Evolutionary conservation across 2,888 invertebrate genomes (phyloP).

Genomic region (Lochmaea capreae): DNA sequence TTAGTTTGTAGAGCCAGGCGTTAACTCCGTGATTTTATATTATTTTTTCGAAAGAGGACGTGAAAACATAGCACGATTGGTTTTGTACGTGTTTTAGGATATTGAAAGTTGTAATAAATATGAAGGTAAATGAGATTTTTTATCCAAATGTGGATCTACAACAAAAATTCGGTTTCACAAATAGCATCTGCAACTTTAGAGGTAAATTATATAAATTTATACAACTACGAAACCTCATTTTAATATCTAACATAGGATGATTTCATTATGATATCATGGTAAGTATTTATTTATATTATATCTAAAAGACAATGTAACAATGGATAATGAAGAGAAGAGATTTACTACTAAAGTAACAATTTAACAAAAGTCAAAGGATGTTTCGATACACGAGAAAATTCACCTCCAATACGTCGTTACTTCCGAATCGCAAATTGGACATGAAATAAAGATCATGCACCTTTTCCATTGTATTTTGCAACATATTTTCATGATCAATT

Average conservation of each 20-base stretch:
- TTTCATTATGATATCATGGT: no score
- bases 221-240: no score
- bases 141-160: no score
- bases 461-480: background rate
- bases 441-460: slow-evolving; percentile 27
- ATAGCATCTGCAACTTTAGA: no score
- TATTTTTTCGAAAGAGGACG: background rate
- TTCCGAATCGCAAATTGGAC: slow-evolving; percentile 26
- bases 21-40: background rate
- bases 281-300: no score
- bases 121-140: no score
- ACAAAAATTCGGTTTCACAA: no score
- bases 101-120: background rate
- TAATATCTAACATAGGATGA: no score
- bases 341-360: background rate
- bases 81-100: no score
- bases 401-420: slow-evolving; percentile 5
- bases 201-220: no score
- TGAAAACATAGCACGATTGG: background rate
- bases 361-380: background rate
- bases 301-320: no score
- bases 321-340: no score
- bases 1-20: background rate
- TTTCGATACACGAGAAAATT: slow-evolving; percentile 13
- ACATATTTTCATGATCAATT: slow-evolving; percentile 17